Conservation (phyloP, 1,140 invertebrate species). For the Tetragonula clypearis region DNA sequence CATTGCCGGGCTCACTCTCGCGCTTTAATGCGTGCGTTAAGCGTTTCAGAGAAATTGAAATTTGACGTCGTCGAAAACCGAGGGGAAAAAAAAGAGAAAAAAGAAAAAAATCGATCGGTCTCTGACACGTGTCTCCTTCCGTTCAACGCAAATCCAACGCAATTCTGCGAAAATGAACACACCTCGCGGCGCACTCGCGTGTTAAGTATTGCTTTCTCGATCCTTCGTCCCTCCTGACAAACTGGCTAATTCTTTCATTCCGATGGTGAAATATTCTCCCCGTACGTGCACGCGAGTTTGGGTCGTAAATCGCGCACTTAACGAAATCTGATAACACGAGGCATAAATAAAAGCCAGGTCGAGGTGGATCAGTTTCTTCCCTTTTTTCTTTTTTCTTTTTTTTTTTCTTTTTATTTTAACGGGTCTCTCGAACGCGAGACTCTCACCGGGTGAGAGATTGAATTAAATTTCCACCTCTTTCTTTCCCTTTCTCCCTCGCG, state of each 20-base stretch:
- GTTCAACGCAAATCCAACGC: too few species aligned
- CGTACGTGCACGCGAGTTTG: neutral
- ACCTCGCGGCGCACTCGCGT: too few species aligned
- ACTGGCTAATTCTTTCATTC: neutral
- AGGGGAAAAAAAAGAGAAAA: too few species aligned
- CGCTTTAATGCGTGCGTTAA: too few species aligned
- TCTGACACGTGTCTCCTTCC: too few species aligned
- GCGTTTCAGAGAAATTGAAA: too few species aligned
- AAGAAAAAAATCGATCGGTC: too few species aligned
- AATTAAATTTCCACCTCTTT: conserved; percentile 55
- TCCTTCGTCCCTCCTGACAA: neutral
- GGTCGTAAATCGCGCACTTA: neutral
- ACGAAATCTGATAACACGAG: neutral
- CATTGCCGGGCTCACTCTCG: too few species aligned
- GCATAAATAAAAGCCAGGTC: neutral
- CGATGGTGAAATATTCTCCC: neutral
- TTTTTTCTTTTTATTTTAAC: neutral
- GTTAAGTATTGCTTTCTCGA: neutral
- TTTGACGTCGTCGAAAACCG: too few species aligned
- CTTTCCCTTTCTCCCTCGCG: neutral
- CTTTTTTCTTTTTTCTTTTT: neutral
- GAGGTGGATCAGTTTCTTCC: neutral
- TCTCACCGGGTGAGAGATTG: conserved; percentile 25
- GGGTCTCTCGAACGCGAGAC: too few species aligned
- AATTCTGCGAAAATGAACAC: too few species aligned